Percentiles rank a stretch among this genome's conserved stretches.
Conservation (phyloP, 2,888 invertebrate genomes). For the Sphaerophoria taeniata region DNA sequence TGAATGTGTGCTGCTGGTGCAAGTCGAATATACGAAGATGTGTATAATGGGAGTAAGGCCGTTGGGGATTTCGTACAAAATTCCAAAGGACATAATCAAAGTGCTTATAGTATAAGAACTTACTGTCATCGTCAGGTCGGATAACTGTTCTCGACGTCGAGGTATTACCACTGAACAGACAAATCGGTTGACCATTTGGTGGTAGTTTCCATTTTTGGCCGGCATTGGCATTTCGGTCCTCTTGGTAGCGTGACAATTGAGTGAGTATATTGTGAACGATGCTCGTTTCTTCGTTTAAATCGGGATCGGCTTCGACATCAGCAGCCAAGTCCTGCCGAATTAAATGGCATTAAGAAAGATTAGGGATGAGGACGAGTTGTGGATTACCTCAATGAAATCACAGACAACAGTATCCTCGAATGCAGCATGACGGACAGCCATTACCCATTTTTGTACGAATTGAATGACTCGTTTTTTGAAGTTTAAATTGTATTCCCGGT, state of each 20-base stretch:
- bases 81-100: conserved; percentile 22
- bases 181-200: conserved; percentile 88
- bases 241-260: conserved; percentile 85
- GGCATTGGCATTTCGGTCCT: conserved; percentile 85
- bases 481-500: conserved; percentile 87
- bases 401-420: conserved; percentile 89
- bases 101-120: conserved; percentile 77
- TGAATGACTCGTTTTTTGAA: conserved; percentile 90
- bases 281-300: conserved; percentile 87
- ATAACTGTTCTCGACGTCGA: conserved; percentile 85
- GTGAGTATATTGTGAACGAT: conserved; percentile 88
- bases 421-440: conserved; percentile 88
- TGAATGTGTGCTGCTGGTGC: neutral
- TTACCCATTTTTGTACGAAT: conserved; percentile 91
- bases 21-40: neutral
- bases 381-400: conserved; percentile 87
- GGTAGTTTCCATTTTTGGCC: conserved; percentile 89
- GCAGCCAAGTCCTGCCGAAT: conserved; percentile 86
- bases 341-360: neutral
- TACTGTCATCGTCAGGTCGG: conserved; percentile 87
- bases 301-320: conserved; percentile 88
- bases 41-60: no score
- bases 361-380: neutral
- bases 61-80: neutral
- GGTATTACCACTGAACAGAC: conserved; percentile 85